These are phyloP conservation scores for Lota lota DNA, from an alignment of 2,113 vertebrate species.

Conservation along the genomic window DNA sequence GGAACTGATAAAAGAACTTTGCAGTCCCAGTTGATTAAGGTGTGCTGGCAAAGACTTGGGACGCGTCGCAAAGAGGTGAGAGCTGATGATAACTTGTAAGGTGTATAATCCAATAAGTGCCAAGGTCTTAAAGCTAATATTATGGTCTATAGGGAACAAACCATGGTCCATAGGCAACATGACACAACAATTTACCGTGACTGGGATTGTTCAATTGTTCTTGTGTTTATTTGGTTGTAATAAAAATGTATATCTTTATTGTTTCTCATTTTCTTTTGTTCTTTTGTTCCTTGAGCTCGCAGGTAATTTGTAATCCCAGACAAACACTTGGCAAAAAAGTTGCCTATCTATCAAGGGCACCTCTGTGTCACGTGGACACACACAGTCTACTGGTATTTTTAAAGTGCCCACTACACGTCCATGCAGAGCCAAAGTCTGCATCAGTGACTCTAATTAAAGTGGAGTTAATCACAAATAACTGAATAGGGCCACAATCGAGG, in stretches of 20 bases:
- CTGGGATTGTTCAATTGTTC: conserved; percentile 8
- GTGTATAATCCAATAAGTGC: conserved; percentile 38
- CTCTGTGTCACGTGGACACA: conserved; percentile 46
- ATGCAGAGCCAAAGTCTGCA: conserved; percentile 59
- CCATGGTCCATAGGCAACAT: not conserved
- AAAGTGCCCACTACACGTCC: conserved; percentile 59
- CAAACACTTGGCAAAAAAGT: conserved; percentile 30
- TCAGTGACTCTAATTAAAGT: conserved; percentile 77
- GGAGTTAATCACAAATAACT: conserved; percentile 79
- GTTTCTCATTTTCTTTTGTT: conserved; percentile 10
- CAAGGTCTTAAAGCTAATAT: conserved; percentile 34
- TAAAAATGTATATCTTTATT: conserved; percentile 15
- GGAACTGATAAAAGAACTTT: conserved; percentile 60
- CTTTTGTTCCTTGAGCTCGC: not conserved
- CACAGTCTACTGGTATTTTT: conserved; percentile 40
- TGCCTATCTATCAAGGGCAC: conserved; percentile 45
- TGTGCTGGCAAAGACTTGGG: conserved; percentile 49
- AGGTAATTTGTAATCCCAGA: conserved; percentile 19
- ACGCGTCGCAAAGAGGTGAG: conserved; percentile 54
- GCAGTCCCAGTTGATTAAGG: conserved; percentile 64
- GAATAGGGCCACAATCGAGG: conserved; percentile 77
- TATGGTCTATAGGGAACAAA: conserved; percentile 23
- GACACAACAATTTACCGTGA: not conserved
- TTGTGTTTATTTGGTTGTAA: conserved; percentile 23
- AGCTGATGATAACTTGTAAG: conserved; percentile 54